These are phyloP conservation scores for Oryzias sinensis DNA, from an alignment of 2,797 vertebrate genomes.

Conservation along the genomic window DNA sequence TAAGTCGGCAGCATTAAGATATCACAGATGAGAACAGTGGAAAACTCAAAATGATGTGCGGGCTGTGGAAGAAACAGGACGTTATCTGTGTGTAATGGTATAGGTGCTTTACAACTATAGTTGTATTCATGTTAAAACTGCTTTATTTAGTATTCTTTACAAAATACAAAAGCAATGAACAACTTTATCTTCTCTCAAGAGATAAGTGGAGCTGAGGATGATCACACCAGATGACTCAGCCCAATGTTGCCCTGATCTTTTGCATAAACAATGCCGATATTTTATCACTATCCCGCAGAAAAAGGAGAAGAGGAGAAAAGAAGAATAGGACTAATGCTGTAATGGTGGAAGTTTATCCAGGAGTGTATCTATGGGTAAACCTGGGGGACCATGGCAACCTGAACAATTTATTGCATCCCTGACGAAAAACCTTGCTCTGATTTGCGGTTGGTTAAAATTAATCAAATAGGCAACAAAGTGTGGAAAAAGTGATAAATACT, in stretches of 20 bases:
- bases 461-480: too few relatives aligned
- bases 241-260: conserved; percentile 98
- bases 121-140: conserved; percentile 9
- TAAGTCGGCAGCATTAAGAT: conserved; percentile 62
- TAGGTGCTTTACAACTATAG: conserved; percentile 15
- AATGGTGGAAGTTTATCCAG: too few relatives aligned
- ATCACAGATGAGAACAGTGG: conserved; percentile 53
- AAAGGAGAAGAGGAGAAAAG: too few relatives aligned
- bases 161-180: conserved; percentile 80
- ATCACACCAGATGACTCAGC: conserved; percentile 88
- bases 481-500: too few relatives aligned
- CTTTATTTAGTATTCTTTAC: conserved; percentile 1
- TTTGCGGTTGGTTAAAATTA: too few relatives aligned
- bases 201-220: too few relatives aligned
- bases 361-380: too few relatives aligned
- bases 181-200: conserved; percentile 84
- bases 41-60: conserved; percentile 45
- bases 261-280: conserved; percentile 99
- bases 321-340: too few relatives aligned
- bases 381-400: too few relatives aligned
- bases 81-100: conserved; percentile 27
- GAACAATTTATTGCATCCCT: too few relatives aligned
- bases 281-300: conserved; percentile 80
- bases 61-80: conserved; percentile 15
- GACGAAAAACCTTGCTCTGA: too few relatives aligned